A percentile compares a stretch with the other conserved stretches of the same genome.
Evolutionary conservation across 1,140 invertebrate genomes (phyloP).

Genomic region (Drosophila littoralis): DNA sequence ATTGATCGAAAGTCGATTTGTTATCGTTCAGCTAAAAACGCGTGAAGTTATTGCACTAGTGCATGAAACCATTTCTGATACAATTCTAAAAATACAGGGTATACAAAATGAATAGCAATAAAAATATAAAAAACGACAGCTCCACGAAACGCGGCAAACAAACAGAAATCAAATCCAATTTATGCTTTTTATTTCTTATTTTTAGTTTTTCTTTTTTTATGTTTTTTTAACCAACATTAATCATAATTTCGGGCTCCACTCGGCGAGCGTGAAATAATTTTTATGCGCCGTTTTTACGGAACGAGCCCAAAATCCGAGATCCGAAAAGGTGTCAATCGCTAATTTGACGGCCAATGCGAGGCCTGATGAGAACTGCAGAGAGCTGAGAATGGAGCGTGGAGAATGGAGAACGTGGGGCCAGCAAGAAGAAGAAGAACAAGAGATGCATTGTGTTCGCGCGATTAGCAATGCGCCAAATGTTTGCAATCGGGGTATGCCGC

Average conservation of each 20-base stretch:
- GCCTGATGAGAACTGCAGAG: constrained; percentile 18
- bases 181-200: constrained; percentile 40
- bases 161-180: constrained; percentile 82
- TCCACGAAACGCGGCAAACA: constrained; percentile 64
- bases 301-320: constrained; percentile 35
- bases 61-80: neutral
- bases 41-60: neutral
- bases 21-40: no score
- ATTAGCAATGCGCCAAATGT: constrained; percentile 46
- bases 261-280: constrained; percentile 77
- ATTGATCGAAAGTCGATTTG: no score
- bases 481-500: neutral
- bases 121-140: constrained; percentile 47
- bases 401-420: no score
- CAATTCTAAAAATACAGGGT: neutral
- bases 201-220: constrained; percentile 4
- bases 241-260: constrained; percentile 65
- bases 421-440: constrained; percentile 14
- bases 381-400: neutral
- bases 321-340: constrained; percentile 72
- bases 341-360: constrained; percentile 54
- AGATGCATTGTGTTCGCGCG: constrained; percentile 54
- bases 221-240: constrained; percentile 62
- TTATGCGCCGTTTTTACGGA: constrained; percentile 77
- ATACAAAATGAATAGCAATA: constrained; percentile 12